Evolutionary conservation across 1,140 invertebrate genomes (phyloP).

Genomic region (Drosophila nebulosa): DNA sequence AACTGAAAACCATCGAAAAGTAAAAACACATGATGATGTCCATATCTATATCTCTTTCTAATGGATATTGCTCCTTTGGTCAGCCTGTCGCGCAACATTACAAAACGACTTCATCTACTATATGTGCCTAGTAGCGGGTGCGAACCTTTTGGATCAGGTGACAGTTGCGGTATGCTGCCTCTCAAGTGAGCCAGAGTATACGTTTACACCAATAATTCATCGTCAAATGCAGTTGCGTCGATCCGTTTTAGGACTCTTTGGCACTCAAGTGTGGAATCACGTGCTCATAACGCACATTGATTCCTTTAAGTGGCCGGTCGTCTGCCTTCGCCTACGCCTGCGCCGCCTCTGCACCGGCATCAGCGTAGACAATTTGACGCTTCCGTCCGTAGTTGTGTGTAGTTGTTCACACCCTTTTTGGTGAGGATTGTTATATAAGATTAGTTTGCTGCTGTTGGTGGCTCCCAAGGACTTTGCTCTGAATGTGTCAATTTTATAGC

Average conservation of each 20-base stretch:
- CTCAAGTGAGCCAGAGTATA: conserved; percentile 66
- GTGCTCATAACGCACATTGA: conserved; percentile 33
- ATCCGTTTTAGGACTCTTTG: conserved; percentile 61
- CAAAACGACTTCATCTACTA: conserved; percentile 32
- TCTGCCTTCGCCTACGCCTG: neutral
- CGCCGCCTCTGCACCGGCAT: neutral
- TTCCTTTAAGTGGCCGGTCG: conserved; percentile 24
- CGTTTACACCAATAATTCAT: conserved; percentile 74
- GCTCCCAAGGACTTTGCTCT: conserved; percentile 19
- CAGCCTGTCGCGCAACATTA: conserved; percentile 40
- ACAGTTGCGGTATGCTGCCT: conserved; percentile 72
- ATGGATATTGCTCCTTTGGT: conserved; percentile 13
- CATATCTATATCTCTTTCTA: neutral
- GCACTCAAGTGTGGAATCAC: conserved; percentile 67
- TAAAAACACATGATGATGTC: conserved; percentile 40
- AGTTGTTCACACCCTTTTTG: conserved; percentile 52
- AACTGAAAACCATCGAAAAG: conserved; percentile 45
- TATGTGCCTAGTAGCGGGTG: conserved; percentile 28
- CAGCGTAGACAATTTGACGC: conserved; percentile 78
- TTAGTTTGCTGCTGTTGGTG: neutral
- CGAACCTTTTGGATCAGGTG: conserved; percentile 68
- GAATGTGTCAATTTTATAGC: conserved; percentile 70
- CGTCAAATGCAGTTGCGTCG: conserved; percentile 68
- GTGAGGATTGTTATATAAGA: conserved; percentile 42
- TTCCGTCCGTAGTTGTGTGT: conserved; percentile 43